Percentiles rank a stretch among this genome's conserved stretches.
phyloP scores from a whole-genome alignment of 2,797 vertebrate genomes.

The Hafferia zeledoni region DNA sequence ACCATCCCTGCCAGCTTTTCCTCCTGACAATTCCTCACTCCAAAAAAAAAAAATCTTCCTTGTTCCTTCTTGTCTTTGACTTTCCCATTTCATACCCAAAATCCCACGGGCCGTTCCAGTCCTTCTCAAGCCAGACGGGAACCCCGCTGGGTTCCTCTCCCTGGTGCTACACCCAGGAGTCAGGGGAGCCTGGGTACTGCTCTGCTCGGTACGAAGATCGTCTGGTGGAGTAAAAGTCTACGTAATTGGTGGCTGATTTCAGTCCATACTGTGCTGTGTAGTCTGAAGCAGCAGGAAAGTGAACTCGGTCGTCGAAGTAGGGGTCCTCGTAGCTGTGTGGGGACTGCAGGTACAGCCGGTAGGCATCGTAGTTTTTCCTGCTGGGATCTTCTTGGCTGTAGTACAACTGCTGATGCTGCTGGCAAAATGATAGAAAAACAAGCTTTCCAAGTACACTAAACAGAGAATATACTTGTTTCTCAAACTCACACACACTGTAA shows the following conservation, averaged over 20 bases:
- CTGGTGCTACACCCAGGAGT: constrained; percentile 93
- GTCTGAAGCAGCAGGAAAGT: constrained; percentile 87
- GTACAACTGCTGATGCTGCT: constrained; percentile 85
- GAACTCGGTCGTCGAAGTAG: constrained; percentile 90
- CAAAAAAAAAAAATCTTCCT: constrained; percentile 73
- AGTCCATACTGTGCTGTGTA: constrained; percentile 89
- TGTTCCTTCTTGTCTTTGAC: constrained; percentile 88
- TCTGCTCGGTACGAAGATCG: constrained; percentile 92
- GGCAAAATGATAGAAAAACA: constrained; percentile 50
- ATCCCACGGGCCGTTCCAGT: constrained; percentile 55
- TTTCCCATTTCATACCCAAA: constrained; percentile 82
- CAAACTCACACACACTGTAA: background rate
- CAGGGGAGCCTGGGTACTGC: constrained; percentile 96
- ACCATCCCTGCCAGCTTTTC: constrained; percentile 60
- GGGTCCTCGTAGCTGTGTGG: constrained; percentile 92
- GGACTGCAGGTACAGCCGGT: constrained; percentile 92
- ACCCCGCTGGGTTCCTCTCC: constrained; percentile 11
- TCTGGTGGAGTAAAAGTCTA: constrained; percentile 96
- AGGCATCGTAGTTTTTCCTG: constrained; percentile 91
- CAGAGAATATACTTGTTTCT: background rate
- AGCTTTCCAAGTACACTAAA: background rate
- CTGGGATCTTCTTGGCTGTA: constrained; percentile 88
- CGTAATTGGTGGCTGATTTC: constrained; percentile 92
- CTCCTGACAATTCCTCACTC: constrained; percentile 80
- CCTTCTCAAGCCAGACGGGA: constrained; percentile 69